phyloP scores from a whole-genome alignment of 2,113 vertebrate species.

The Heterotilapia buettikoferi region DNA sequence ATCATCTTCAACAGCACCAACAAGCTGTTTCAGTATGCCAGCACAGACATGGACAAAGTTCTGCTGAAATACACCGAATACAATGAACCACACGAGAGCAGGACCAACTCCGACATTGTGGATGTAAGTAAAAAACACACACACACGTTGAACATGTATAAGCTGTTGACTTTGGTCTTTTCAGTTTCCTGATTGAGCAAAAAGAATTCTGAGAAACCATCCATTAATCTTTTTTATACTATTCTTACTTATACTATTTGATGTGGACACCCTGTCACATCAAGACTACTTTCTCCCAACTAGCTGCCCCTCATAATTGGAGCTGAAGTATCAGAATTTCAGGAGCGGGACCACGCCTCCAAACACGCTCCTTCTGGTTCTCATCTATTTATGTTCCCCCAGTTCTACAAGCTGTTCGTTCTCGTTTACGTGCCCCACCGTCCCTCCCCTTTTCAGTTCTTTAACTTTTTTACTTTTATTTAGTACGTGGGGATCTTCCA shows the following conservation, averaged over 20 bases:
- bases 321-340: neutral
- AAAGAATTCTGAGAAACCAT: neutral
- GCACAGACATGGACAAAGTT: constrained; percentile 51
- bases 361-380: neutral
- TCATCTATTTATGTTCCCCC: neutral
- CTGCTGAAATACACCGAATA: constrained; percentile 97
- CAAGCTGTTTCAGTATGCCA: neutral
- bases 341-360: neutral
- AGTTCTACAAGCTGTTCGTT: neutral
- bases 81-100: constrained; percentile 94
- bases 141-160: neutral
- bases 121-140: constrained; percentile 77
- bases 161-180: neutral
- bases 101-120: constrained; percentile 95
- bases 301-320: neutral
- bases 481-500: neutral
- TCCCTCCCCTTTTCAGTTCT: neutral
- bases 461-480: neutral
- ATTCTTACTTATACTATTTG: neutral
- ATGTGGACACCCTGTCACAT: neutral
- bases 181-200: neutral
- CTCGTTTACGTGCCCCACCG: neutral
- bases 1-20: neutral
- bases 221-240: neutral
- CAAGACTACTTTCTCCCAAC: neutral